Base-by-base conservation (phyloP, 2,888 invertebrate genomes). In the Trachelus tabidus region DNA sequence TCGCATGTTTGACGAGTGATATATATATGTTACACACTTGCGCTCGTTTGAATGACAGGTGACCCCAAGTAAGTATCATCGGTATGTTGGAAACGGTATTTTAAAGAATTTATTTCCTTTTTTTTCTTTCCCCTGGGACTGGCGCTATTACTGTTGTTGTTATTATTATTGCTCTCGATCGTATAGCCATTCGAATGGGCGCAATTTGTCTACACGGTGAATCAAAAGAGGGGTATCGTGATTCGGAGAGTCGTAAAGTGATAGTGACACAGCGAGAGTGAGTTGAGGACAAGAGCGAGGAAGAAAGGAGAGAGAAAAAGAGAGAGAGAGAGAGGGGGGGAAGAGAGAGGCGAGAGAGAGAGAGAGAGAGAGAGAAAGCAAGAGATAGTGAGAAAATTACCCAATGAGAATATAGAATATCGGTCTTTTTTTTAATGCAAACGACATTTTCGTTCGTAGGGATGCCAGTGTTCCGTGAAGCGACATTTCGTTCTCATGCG, bases 371-470 rank as follows among this genome's bases (percentile, higher is more conserved):
- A 12, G 40, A 12, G 74, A 78, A 23, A 79, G 68, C 68, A 15
- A 76, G 4, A 40, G 76, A 73, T 71, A 77, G 73, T 75, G 33
- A 76, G 74, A 71, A 78, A 73, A 77, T 73, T 68, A 56, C 74
- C 40, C 75, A 71, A 76, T 75, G n/a, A 78, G n/a, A 76, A 75
- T 75, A 12, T 37, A 73, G 71, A n/a, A 30, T 30, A 2, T 56
- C 23, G 15, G 0, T 15, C 6, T 15, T 6, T 56, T 40, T 15
- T 40, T 23, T 23, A 6, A 15, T 56, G 40, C 40, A 56, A 56
- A 56, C 40, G 40, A 56, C 4, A 23, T 56, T 56, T 56, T 56
- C 23, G 40, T 23, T 23, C 9, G 23, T 23, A 23, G 23, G 23
- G 40, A 56, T 23, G 23, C 40, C 40, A 56, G 40, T 56, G 40